Conservation (phyloP, 2,797 vertebrate genomes). For the Gymnocypris eckloni region DNA sequence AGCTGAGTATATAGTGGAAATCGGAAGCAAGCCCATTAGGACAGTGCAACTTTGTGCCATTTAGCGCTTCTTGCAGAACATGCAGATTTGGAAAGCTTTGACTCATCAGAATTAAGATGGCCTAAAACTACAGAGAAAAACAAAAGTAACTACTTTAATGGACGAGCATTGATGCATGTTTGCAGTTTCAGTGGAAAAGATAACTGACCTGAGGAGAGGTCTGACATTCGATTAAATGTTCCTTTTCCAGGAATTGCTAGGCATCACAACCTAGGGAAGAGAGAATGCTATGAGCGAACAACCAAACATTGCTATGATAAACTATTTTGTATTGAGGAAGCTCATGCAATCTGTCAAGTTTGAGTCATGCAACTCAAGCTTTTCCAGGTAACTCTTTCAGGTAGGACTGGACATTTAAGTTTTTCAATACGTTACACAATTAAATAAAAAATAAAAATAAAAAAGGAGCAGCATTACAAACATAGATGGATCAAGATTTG, state of each 20-base stretch:
- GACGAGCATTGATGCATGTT: not conserved
- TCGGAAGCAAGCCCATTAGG: conserved; percentile 16
- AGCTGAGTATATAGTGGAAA: not conserved
- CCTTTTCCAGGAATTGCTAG: conserved; percentile 65
- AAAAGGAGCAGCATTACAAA: conserved; percentile 79
- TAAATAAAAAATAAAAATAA: conserved; percentile 72
- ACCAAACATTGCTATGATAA: conserved; percentile 64
- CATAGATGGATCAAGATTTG: conserved; percentile 77
- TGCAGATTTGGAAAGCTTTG: conserved; percentile 8
- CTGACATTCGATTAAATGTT: conserved; percentile 57
- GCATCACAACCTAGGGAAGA: conserved; percentile 74
- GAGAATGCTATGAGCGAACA: conserved; percentile 75
- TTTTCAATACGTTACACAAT: conserved; percentile 61
- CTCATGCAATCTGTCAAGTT: conserved; percentile 88
- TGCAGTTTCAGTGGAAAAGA: not conserved
- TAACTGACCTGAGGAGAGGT: conserved; percentile 72
- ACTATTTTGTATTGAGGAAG: conserved; percentile 57
- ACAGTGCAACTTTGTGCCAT: not conserved
- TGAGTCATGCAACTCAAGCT: conserved; percentile 91
- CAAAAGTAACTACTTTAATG: not conserved
- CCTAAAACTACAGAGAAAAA: not conserved
- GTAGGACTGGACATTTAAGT: conserved; percentile 24
- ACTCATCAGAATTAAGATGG: conserved; percentile 54
- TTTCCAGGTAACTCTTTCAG: conserved; percentile 32
- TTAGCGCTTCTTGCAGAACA: conserved; percentile 34